Percentiles rank a stretch among this genome's conserved stretches.
Conservation (phyloP, 1,140 invertebrate genomes). For the Drosophila auraria region DNA sequence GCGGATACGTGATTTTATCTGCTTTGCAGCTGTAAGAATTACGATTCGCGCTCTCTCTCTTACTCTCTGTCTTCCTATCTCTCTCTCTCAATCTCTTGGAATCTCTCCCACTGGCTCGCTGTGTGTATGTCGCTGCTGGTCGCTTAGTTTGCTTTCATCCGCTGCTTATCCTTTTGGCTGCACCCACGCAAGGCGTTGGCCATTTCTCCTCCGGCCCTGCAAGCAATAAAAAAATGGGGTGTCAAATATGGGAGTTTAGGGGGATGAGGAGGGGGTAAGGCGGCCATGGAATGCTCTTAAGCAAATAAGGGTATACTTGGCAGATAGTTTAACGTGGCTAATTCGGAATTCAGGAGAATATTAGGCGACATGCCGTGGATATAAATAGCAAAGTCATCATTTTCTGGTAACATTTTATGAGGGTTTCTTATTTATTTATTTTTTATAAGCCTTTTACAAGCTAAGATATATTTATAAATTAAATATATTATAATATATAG, state of each 20-base stretch:
- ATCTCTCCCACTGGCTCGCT: constrained; percentile 11
- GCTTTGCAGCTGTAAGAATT: constrained; percentile 23
- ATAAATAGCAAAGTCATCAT: neutral
- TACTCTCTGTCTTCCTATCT: neutral
- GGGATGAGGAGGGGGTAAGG: neutral
- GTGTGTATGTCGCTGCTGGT: constrained; percentile 19
- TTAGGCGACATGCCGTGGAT: neutral
- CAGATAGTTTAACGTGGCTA: neutral
- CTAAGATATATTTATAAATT: too few relatives aligned
- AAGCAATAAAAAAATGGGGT: constrained; percentile 37
- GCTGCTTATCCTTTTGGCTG: constrained; percentile 67
- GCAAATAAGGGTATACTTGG: constrained; percentile 8
- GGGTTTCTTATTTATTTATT: too few relatives aligned
- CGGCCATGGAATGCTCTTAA: constrained; percentile 7
- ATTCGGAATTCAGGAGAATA: neutral
- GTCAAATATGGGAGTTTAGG: constrained; percentile 1
- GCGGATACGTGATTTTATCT: constrained; percentile 64
- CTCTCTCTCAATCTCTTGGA: constrained; percentile 3
- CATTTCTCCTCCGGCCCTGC: constrained; percentile 68
- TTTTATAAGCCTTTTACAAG: too few relatives aligned
- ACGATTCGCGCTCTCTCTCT: constrained; percentile 9
- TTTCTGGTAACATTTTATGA: neutral
- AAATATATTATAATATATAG: too few relatives aligned
- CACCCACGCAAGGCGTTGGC: constrained; percentile 71
- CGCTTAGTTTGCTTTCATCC: constrained; percentile 45